These are phyloP conservation scores for Telenomus remus DNA, from an alignment of 1,140 invertebrate species.

Conservation along the genomic window DNA sequence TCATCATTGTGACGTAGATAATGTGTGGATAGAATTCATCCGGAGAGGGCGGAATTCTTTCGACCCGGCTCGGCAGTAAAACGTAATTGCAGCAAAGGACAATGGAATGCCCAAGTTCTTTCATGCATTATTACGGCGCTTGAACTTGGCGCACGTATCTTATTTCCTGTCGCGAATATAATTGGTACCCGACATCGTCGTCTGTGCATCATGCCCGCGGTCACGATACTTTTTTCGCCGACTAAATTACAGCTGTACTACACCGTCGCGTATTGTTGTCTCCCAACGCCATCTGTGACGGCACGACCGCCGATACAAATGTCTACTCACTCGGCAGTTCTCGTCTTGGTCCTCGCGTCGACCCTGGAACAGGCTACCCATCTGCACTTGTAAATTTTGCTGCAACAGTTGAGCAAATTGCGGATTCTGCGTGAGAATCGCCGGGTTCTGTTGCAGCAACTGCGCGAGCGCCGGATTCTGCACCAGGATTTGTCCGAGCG, in stretches of 20 bases:
- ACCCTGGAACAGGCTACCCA: slow-evolving; percentile 68
- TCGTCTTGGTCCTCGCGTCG: slow-evolving; percentile 66
- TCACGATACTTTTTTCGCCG: slow-evolving; percentile 33
- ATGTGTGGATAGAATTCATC: slow-evolving; percentile 46
- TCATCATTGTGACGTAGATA: slow-evolving; percentile 43
- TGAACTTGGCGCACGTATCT: slow-evolving; percentile 53
- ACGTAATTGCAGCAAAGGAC: slow-evolving; percentile 58
- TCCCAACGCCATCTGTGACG: slow-evolving; percentile 23
- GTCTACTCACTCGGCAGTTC: slow-evolving; percentile 66
- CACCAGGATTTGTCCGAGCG: slow-evolving; percentile 69
- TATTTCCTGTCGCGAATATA: slow-evolving; percentile 59
- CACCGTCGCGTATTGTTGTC: slow-evolving; percentile 19
- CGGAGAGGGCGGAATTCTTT: slow-evolving; percentile 58
- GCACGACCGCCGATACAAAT: neutral
- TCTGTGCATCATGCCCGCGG: slow-evolving; percentile 43
- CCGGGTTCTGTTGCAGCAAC: slow-evolving; percentile 69
- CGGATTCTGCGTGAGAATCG: slow-evolving; percentile 70
- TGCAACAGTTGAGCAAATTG: slow-evolving; percentile 71
- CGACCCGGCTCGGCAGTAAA: slow-evolving; percentile 52
- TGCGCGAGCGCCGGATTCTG: slow-evolving; percentile 72
- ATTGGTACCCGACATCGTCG: slow-evolving; percentile 54
- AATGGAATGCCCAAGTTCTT: slow-evolving; percentile 58
- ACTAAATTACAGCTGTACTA: slow-evolving; percentile 55
- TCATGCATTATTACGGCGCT: slow-evolving; percentile 55
- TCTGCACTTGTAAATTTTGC: slow-evolving; percentile 72